Evolutionary conservation across 2,113 vertebrate species (phyloP).

Genomic region (Mus spicilegus): DNA sequence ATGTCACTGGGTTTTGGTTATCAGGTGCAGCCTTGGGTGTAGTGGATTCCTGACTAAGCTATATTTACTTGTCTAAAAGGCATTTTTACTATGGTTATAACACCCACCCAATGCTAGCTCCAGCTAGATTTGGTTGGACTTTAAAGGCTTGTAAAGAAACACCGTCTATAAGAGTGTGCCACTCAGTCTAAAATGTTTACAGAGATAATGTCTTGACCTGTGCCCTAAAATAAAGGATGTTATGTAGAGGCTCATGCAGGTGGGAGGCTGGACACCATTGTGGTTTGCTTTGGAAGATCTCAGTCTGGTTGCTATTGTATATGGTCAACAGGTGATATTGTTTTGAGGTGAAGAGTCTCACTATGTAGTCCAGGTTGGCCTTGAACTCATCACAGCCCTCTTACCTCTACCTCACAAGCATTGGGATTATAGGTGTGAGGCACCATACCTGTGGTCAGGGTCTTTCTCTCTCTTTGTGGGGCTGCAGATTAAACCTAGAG

Average conservation of each 20-base stretch:
- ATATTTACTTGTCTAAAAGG: neutral
- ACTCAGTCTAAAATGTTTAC: neutral
- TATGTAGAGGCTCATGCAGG: fast-evolving
- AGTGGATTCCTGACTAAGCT: too few relatives aligned
- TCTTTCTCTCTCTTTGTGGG: neutral
- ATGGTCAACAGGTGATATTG: neutral
- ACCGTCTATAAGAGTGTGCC: neutral
- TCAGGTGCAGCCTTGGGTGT: neutral
- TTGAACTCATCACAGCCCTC: neutral
- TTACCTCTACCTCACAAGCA: neutral
- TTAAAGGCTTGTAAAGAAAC: neutral
- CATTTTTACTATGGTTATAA: neutral
- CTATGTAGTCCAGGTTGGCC: neutral
- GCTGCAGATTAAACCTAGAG: neutral
- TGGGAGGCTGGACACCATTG: too few relatives aligned
- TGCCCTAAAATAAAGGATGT: neutral
- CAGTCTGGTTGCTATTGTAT: neutral
- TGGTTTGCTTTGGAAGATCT: neutral
- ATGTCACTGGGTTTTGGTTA: neutral
- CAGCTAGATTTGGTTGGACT: neutral
- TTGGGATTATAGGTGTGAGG: neutral
- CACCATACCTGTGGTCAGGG: neutral
- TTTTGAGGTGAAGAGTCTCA: neutral
- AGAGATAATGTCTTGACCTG: neutral
- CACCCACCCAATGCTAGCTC: neutral